phyloP scores from a whole-genome alignment of 64 coral and sea anemone genomes.

The Stichodactyla helianthus region DNA sequence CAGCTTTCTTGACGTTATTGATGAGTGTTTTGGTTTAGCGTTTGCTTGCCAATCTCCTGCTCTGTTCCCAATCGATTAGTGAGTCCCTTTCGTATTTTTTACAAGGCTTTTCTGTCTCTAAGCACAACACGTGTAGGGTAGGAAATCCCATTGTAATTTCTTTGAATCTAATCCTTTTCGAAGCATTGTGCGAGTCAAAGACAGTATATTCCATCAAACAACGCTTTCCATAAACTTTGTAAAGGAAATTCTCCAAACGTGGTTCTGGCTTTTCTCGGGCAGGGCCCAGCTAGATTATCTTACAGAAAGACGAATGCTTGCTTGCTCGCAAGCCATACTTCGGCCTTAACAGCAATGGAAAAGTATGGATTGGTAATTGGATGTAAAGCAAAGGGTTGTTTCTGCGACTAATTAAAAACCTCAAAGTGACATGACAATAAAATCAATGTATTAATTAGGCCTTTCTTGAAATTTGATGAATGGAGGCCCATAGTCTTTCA shows the following conservation, averaged over 20 bases:
- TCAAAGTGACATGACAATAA: slow-evolving; percentile 1
- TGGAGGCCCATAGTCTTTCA: background rate
- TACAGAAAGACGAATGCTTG: background rate
- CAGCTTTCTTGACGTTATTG: background rate
- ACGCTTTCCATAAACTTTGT: slow-evolving; percentile 10
- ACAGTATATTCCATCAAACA: slow-evolving; percentile 17
- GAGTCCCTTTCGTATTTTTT: background rate
- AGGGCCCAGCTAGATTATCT: background rate
- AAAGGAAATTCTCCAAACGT: slow-evolving; percentile 6
- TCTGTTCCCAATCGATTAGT: background rate
- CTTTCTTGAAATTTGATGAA: background rate
- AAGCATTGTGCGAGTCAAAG: slow-evolving; percentile 7
- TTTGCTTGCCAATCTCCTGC: background rate
- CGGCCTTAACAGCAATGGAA: background rate
- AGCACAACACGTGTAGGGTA: slow-evolving; percentile 46
- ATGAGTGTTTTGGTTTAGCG: background rate
- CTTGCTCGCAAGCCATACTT: background rate
- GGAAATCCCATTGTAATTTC: slow-evolving; percentile 40
- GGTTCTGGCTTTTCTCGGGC: background rate
- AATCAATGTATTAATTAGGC: background rate
- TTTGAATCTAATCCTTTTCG: slow-evolving; percentile 19
- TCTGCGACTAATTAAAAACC: background rate
- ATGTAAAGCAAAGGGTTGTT: background rate
- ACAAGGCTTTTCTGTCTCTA: slow-evolving; percentile 35
- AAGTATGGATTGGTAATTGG: background rate